These are phyloP conservation scores for Muricea muricata DNA, from an alignment of 92 coral and sea anemone species.

Conservation along the genomic window DNA sequence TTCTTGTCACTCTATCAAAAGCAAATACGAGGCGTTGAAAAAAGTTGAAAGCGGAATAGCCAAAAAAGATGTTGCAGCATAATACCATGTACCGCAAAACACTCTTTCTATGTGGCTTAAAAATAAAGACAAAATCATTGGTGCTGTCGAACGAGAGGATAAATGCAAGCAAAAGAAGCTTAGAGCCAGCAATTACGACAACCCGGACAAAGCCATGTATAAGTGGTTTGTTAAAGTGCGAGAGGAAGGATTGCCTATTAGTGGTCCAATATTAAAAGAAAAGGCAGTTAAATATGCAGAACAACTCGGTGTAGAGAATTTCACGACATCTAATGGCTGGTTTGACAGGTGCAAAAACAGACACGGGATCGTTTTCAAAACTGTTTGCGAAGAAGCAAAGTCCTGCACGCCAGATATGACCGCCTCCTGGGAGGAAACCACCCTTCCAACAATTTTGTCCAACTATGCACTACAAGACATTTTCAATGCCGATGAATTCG, in stretches of 20 bases:
- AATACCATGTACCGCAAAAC: conserved; percentile 58
- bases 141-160: conserved; percentile 52
- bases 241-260: conserved; percentile 62
- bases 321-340: conserved; percentile 73
- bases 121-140: conserved; percentile 60
- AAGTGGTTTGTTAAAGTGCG: conserved; percentile 67
- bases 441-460: conserved; percentile 59
- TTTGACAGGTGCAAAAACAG: conserved; percentile 65
- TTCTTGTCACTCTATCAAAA: conserved; percentile 48
- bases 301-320: conserved; percentile 57
- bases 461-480: conserved; percentile 69
- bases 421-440: conserved; percentile 61
- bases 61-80: conserved; percentile 58
- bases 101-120: conserved; percentile 58
- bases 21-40: conserved; percentile 64
- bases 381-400: conserved; percentile 62
- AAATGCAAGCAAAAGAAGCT: too few relatives aligned
- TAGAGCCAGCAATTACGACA: conserved; percentile 46
- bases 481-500: conserved; percentile 69
- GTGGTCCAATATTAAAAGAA: conserved; percentile 62
- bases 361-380: conserved; percentile 64
- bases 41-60: conserved; percentile 48
- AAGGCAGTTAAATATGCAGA: conserved; percentile 60
- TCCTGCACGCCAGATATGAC: conserved; percentile 58
- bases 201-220: conserved; percentile 44